A percentile compares a stretch with the other conserved stretches of the same genome.
Conservation (phyloP, 2,797 vertebrate genomes). For the Siniperca undulata region DNA sequence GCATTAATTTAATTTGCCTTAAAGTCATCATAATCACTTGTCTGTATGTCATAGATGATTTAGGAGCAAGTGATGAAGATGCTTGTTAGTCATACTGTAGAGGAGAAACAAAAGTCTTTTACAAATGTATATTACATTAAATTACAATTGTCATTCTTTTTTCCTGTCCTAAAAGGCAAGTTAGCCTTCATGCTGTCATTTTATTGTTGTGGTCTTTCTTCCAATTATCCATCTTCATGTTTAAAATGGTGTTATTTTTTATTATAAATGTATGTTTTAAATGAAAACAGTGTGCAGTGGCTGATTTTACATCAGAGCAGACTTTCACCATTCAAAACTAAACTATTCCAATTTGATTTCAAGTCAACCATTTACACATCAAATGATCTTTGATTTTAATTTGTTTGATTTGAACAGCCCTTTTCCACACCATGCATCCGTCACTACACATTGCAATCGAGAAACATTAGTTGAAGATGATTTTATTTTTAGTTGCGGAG, state of each 20-base stretch:
- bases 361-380: not conserved
- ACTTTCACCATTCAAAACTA: not conserved
- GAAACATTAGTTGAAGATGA: constrained; percentile 48
- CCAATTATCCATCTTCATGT: not conserved
- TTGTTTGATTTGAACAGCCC: constrained; percentile 35
- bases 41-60: not conserved
- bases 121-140: not conserved
- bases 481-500: constrained; percentile 63
- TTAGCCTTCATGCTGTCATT: not conserved
- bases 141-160: not conserved
- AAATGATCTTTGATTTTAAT: not conserved
- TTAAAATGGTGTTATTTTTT: not conserved
- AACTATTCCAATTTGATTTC: not conserved
- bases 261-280: not conserved
- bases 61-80: not conserved
- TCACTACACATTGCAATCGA: constrained; percentile 60
- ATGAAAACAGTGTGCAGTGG: not conserved
- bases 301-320: not conserved
- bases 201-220: not conserved
- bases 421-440: constrained; percentile 52
- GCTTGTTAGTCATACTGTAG: not conserved
- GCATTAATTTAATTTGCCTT: not conserved
- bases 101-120: no score
- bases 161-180: not conserved
- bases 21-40: not conserved